Percentiles rank a stretch among this genome's conserved stretches.
These are phyloP conservation scores for Nylanderia fulva DNA, from an alignment of 1,140 invertebrate species.

Conservation along the genomic window DNA sequence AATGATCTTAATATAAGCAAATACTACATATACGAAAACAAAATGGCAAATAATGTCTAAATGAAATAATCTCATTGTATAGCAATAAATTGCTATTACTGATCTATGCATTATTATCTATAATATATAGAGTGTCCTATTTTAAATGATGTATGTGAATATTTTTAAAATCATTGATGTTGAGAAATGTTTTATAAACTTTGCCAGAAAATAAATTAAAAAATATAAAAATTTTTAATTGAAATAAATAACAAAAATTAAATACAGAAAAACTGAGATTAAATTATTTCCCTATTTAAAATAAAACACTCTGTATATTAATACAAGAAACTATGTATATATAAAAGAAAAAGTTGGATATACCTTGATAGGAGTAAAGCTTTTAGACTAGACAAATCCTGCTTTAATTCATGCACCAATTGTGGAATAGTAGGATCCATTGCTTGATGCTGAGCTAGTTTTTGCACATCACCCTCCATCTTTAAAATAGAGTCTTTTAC, in stretches of 20 bases:
- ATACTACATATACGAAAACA: slow-evolving; percentile 40
- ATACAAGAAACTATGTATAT: neutral
- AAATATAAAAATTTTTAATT: too few relatives aligned
- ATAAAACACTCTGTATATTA: too few relatives aligned
- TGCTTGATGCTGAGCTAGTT: slow-evolving; percentile 85
- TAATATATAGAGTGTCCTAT: neutral
- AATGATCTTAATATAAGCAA: slow-evolving; percentile 50
- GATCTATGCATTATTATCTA: slow-evolving; percentile 10
- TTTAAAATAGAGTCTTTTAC: slow-evolving; percentile 87
- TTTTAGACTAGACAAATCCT: slow-evolving; percentile 92
- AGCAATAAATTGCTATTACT: slow-evolving; percentile 68
- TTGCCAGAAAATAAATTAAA: too few relatives aligned
- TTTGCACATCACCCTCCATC: slow-evolving; percentile 87
- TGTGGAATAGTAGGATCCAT: slow-evolving; percentile 85
- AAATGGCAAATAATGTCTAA: slow-evolving; percentile 60
- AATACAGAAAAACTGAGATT: too few relatives aligned
- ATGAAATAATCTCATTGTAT: slow-evolving; percentile 58
- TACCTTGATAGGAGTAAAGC: slow-evolving; percentile 91
- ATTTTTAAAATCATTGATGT: too few relatives aligned
- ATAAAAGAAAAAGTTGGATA: slow-evolving; percentile 17
- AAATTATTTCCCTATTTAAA: too few relatives aligned
- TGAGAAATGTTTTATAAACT: too few relatives aligned
- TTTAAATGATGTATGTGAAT: too few relatives aligned
- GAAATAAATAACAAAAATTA: too few relatives aligned
- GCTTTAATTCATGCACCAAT: slow-evolving; percentile 90